A percentile compares a stretch with the other conserved stretches of the same genome.
Conservation (phyloP, 2,113 vertebrate genomes). For the Albula goreensis region DNA sequence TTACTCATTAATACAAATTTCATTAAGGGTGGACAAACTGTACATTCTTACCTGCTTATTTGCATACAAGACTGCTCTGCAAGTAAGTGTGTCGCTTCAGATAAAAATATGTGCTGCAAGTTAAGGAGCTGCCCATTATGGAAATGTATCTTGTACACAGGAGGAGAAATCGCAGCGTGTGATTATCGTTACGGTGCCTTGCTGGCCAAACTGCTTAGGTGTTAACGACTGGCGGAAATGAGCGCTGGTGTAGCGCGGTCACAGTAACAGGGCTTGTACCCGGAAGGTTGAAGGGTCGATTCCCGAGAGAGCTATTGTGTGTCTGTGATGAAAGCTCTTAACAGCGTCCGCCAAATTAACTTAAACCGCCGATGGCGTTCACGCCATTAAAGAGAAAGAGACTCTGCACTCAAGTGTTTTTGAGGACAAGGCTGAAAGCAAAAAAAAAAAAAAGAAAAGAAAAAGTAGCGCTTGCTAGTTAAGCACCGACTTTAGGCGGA, state of each 20-base stretch:
- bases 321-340: not conserved
- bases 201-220: not conserved
- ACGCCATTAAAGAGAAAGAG: not conserved
- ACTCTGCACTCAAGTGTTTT: not conserved
- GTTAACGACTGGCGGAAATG: not conserved
- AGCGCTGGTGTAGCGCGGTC: not conserved
- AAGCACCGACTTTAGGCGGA: not conserved
- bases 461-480: not conserved
- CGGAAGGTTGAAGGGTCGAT: not conserved
- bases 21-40: too few relatives aligned
- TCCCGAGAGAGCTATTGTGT: not conserved
- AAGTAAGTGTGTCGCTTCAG: not conserved
- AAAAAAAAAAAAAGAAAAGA: not conserved
- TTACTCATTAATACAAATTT: too few relatives aligned
- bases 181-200: not conserved
- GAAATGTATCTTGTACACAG: not conserved
- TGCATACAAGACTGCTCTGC: too few relatives aligned
- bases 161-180: not conserved
- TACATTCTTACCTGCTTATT: too few relatives aligned
- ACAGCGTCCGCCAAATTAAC: not conserved
- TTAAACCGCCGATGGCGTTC: slow-evolving; percentile 1
- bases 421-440: not conserved
- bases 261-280: not conserved
- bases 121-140: not conserved
- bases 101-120: not conserved